Evolutionary conservation across 2,888 invertebrate species (phyloP).

Genomic region (Prostheceraeus crozeri): DNA sequence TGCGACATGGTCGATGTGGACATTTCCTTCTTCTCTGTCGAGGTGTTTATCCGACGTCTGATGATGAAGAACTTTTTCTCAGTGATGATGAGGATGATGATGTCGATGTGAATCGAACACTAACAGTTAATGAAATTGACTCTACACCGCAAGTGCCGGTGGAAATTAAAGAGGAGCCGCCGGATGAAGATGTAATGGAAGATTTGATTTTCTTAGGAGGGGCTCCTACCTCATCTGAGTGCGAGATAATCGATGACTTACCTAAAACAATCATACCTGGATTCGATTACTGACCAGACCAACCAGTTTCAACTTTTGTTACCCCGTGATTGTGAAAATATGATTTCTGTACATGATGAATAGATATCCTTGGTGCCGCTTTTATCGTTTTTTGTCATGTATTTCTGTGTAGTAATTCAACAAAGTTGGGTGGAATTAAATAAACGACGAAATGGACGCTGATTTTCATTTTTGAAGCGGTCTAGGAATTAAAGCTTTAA

Average conservation of each 20-base stretch:
- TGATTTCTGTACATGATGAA: no score
- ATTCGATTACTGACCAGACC: constrained; percentile 23
- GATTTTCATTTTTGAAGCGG: no score
- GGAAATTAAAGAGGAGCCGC: constrained; percentile 4
- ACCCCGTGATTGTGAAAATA: no score
- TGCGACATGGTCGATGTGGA: constrained; percentile 23
- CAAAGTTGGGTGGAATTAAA: no score
- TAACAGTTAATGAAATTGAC: no score
- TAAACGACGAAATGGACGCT: no score
- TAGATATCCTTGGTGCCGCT: no score
- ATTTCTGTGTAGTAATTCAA: no score
- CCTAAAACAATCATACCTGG: constrained; percentile 34
- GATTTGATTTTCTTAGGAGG: no score
- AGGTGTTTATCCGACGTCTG: background rate
- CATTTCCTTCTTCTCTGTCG: constrained; percentile 19
- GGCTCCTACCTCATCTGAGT: background rate
- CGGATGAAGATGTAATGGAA: constrained; percentile 16
- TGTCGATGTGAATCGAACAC: no score
- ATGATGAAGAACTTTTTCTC: background rate
- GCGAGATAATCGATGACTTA: constrained; percentile 34
- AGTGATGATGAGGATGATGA: background rate
- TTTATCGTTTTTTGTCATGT: no score
- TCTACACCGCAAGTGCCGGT: background rate
- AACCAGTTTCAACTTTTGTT: background rate
- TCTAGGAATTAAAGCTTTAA: no score